Base-by-base conservation (phyloP, 1,140 invertebrate genomes). In the Leptopilina clavipes region DNA sequence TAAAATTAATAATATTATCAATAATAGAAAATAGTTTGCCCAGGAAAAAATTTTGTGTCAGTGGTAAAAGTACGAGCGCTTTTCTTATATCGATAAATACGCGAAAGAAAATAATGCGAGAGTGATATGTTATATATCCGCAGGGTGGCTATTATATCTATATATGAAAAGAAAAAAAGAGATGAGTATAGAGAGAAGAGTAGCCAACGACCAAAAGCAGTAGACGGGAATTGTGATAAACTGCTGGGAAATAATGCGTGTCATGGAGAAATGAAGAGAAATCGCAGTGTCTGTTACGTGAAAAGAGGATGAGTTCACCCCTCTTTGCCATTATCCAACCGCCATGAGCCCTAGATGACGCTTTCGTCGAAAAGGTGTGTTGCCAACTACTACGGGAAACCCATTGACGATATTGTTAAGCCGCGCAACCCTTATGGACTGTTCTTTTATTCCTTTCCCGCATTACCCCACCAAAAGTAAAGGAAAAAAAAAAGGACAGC, bases 381-480 rank as follows among this genome's bases (percentile, higher is more conserved):
- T 65, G 59, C 25, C 59, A 22, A 65, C 59, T 65, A 6, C 25
- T n/a, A n/a, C n/a, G 37, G 37, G 59, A 22, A 65, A 65, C 59
- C 59, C 59, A 65, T 65, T 65, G 59, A 65, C n/a, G 59, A 65
- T 65, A 65, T 65, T 65, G 59, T 65, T 65, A 65, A 65, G 59
- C 59, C 12, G 59, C 22, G 12, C 59, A 65, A 65, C 59, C 59
- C 59, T 65, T 40, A 40, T 40, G 8, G 37, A 9, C 7, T 65
- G 14, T 22, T 65, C 12, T 22, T 65, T 65, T 65, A 25, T 65
- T 65, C 25, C 25, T 65, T 14, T 25, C 19, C 19, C 9, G 17
- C 52, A 7, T 59, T 59, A 65, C 25, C 59, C 12, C 14, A 31
- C 7, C 37, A 40, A 40, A 40, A 40, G 25, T 31, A 31, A 31